Evolutionary conservation across 2,797 vertebrate species (phyloP).

Genomic region (Gephyroberyx darwinii): DNA sequence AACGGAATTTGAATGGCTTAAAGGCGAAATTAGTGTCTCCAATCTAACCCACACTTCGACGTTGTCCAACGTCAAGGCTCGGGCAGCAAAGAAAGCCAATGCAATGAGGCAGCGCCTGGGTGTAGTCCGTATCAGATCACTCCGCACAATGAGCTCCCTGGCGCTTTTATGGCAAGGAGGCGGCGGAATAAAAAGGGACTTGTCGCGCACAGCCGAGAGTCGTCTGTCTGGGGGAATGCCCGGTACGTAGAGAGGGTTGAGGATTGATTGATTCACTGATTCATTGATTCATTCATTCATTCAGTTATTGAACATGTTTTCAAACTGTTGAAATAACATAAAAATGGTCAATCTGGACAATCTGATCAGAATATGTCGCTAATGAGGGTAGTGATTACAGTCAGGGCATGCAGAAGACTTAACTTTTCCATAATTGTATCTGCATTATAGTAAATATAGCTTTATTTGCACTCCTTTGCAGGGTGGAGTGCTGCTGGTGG

Average conservation of each 20-base stretch:
- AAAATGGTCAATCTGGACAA: neutral
- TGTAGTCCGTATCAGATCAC: slow-evolving; percentile 84
- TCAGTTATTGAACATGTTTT: slow-evolving; percentile 29
- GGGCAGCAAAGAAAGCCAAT: slow-evolving; percentile 81
- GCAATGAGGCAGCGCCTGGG: slow-evolving; percentile 82
- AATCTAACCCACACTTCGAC: slow-evolving; percentile 70
- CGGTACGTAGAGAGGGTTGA: neutral
- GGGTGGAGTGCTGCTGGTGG: too few species aligned
- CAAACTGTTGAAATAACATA: neutral
- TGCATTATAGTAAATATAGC: too few species aligned
- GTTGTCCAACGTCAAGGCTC: slow-evolving; percentile 69
- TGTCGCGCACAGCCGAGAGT: slow-evolving; percentile 51
- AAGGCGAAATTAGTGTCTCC: slow-evolving; percentile 66
- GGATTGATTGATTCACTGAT: neutral
- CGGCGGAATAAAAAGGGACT: slow-evolving; percentile 69
- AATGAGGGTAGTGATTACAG: neutral
- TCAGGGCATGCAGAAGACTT: neutral
- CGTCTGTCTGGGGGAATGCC: slow-evolving; percentile 46
- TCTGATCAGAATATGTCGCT: neutral
- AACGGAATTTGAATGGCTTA: slow-evolving; percentile 23
- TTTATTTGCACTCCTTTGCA: too few species aligned
- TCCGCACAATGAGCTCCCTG: slow-evolving; percentile 77
- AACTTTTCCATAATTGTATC: too few species aligned
- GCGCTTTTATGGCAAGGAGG: slow-evolving; percentile 67
- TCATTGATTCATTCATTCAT: slow-evolving; percentile 34